Evolutionary conservation across 2,113 vertebrate genomes (phyloP), one percentile per base, ranked within the genome.

Genomic region (Cynoglossus semilaevis): DNA sequence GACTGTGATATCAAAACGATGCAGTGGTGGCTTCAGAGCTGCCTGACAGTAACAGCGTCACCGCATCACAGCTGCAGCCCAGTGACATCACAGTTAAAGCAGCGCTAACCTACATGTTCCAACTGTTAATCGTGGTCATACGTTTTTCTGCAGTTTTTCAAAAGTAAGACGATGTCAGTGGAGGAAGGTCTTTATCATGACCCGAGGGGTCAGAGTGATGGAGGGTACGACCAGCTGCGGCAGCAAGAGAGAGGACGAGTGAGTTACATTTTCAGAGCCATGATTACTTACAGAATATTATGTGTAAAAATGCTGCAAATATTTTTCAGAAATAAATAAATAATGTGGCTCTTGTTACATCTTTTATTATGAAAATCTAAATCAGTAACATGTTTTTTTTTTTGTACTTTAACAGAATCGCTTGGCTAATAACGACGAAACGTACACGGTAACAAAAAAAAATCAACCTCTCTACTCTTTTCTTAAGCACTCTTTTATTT

Each of bases 211-310:
- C 62, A 55, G 63, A 42, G 44, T 1, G 0, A 9, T 0, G 60
- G 5, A 2, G 16, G 11, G 0, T 73, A 76, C 7, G 49, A 19
- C 0, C 58, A 12, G 0, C 36, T 69, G 43, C 5, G 8, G n/a
- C 53, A 57, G 36, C 78, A 85, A 0, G 83, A 83, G 51, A 22
- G 12, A 70, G 70, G 61, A 58, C 12, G 69, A 8, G 81, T 86
- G 51, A 82, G 81, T 85, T 10, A 38, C 1, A 35, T 6, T 3
- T 42, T 9, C n/a, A 22, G 12, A 11, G 7, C 7, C 12, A 2
- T 38, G 12, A 10, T 38, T 38, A 38, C 37, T 4, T 29, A 29
- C 22, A 29, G 22, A 29, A 29, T 29, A 29, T 4, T 29, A 2
- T 29, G 22, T 29, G 22, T 29, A 29, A 4, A 29, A 29, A 29